Evolutionary conservation across 1,140 invertebrate genomes (phyloP), one percentile per base, ranked within the genome.

Genomic region (Calliopsis andreniformis): DNA sequence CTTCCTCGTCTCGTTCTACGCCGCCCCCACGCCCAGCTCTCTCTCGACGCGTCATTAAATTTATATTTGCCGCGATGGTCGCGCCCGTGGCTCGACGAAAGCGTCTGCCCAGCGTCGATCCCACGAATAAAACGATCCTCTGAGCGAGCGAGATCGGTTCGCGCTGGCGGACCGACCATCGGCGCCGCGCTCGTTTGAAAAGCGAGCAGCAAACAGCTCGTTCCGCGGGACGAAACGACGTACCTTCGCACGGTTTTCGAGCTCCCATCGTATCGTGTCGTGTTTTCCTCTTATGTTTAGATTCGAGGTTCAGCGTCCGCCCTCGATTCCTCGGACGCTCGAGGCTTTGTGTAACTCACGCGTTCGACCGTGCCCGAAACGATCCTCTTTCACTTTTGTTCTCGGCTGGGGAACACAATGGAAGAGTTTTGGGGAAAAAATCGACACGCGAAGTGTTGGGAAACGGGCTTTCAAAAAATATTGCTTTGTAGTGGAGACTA

Each of bases 51-150:
- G 58, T 66, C 82, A 83, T 83, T 83, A 83, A 82, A 83, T 83
- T 79, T 75, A 83, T 83, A 79, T 83, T 83, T 79, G 45, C 55
- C 62, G 35, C 32, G 70, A 58, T 66, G 64, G 43, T n/a, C 58
- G 12, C 23, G 47, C n/a, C 10, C 42, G 18, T 1, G 1, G 5
- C 47, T 14, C 30, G 55, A 42, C 43, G 47, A 66, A 43, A 45
- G n/a, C 51, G 23, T 32, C 39, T 43, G 49, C 47, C 58, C 45
- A 68, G 25, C 35, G 51, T 6, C 51, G 63, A 71, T 70, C 66
- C 55, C 68, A n/a, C 53, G 58, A 61, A 56, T 62, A 61, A 78
- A 82, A 83, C 25, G 20, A 12, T 8, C 35, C 32, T 32, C 51
- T 45, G 25, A 43, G n/a, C 23, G 18, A 10, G 58, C 23, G 42